Conservation (phyloP, 2,888 invertebrate genomes). For the Allygus modestus region DNA sequence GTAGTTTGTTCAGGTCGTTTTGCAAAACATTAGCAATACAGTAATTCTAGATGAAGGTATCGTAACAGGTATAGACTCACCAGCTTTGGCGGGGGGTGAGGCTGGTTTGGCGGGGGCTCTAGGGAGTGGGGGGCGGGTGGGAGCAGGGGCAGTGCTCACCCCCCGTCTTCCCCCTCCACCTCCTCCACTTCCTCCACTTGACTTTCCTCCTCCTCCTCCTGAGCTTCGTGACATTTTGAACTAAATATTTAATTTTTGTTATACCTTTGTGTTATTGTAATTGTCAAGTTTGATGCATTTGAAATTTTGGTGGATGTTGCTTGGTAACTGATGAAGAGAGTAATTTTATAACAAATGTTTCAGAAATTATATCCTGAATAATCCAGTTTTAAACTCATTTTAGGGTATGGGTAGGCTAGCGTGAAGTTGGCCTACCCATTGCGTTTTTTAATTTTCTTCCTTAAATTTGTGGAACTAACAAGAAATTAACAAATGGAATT, state of each 20-base stretch:
- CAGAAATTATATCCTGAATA: too few relatives aligned
- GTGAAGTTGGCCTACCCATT: too few relatives aligned
- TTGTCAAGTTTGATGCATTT: not conserved
- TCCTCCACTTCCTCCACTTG: not conserved
- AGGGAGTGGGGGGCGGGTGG: not conserved
- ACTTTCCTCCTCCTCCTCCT: not conserved
- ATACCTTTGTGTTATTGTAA: not conserved
- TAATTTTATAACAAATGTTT: too few relatives aligned
- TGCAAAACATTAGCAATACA: too few relatives aligned
- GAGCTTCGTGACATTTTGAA: not conserved
- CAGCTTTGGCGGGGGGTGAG: not conserved
- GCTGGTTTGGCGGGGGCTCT: not conserved
- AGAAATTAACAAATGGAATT: too few relatives aligned
- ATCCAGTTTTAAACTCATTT: too few relatives aligned
- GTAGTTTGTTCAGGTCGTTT: too few relatives aligned
- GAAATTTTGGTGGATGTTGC: constrained; percentile 3
- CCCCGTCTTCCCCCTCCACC: not conserved
- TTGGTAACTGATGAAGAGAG: not conserved
- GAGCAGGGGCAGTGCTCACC: not conserved
- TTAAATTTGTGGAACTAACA: too few relatives aligned
- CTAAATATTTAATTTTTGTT: not conserved
- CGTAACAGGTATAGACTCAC: too few relatives aligned
- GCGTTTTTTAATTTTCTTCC: too few relatives aligned
- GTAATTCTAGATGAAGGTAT: too few relatives aligned
- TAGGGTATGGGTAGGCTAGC: too few relatives aligned